Base-by-base conservation (phyloP, 1,140 invertebrate genomes). In the Ectropis grisescens region DNA sequence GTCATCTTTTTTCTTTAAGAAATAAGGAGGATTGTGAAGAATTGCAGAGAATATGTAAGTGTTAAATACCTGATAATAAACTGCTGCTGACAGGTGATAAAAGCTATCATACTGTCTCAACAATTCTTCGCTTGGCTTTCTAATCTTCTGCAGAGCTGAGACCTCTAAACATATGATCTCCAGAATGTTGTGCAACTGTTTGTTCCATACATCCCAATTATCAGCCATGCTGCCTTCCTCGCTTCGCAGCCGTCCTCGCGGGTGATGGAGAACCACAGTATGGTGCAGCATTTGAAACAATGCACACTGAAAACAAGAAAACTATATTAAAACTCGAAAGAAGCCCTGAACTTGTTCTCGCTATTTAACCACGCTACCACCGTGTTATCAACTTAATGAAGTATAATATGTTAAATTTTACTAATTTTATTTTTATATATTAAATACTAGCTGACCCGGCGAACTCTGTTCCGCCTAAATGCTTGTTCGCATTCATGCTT, bases 41-140 rank as follows among this genome's bases (percentile, higher is more conserved):
- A n/a, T n/a, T n/a, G n/a, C n/a, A n/a, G n/a, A n/a, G n/a, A n/a
- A n/a, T n/a, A n/a, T n/a, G n/a, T n/a, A n/a, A n/a, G n/a, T n/a
- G n/a, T n/a, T n/a, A n/a, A n/a, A n/a, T n/a, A 80, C 75, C 66
- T 69, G 66, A 49, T 51, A 68, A 51, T 58, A 66, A 1, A 58
- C 45, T 7, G 54, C 45, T 8, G 75, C 71, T 9, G 71, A 54
- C 13, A 74, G 43, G 31, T 39, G 34, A 27, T 41, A 53, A 42
- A 66, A 76, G 45, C 58, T 32, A 31, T 50, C 33, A 26, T 37
- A 55, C 7, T 55, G 23, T 25, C 40, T 42, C 6, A 26, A 6
- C 6, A 28, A 13, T 31, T 32, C 33, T 29, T 62, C 60, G 14
- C 37, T 48, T 16, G 51, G 43, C 30, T 61, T 67, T 19, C 40